Base-by-base conservation (phyloP, 2,113 vertebrate species). In the Carettochelys insculpta region DNA sequence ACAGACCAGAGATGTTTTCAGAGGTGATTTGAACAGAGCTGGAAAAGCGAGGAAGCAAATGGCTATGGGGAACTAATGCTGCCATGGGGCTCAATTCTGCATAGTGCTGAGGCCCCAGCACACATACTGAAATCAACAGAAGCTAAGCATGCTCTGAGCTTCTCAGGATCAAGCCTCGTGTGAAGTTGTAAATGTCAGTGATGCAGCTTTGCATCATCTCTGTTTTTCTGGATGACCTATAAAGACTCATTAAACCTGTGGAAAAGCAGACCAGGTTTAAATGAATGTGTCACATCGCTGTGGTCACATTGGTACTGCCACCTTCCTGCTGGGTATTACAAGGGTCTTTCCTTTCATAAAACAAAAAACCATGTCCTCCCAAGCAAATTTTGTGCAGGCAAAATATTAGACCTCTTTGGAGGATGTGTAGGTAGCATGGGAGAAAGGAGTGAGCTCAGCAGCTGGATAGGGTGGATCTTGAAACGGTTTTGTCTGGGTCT, bases 251-350 rank as follows among this genome's bases (percentile, higher is more conserved):
- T 52, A 80, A 0, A 51, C 0, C 0, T 29, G 24, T n/a, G 45
- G 78, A 58, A 91, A 53, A 83, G 76, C 50, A 50, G 88, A 24
- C 53, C 53, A 47, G 82, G 56, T 53, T 85, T 87, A 90, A 80
- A 75, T 76, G 65, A 8, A 1, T 77, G 14, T 82, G 92, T 89
- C 82, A 88, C 91, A 90, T 65, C 11, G 1, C 5, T 22, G 50
- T 71, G 85, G 54, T 65, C 82, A 61, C 73, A 53, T 65, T 47
- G 93, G 87, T 88, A 90, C 19, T 77, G 52, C 80, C 0, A 0
- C n/a, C 82, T 34, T n/a, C 41, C 84, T 80, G 73, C 16, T 50
- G 83, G 79, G 82, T 14, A 12, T 56, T 38, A 3, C 24, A 51
- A 77, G 58, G 45, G 14, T 9, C 19, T 65, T 65, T 65, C 16